Conservation (phyloP, 2,888 invertebrate genomes). For the Trachelus tabidus region DNA sequence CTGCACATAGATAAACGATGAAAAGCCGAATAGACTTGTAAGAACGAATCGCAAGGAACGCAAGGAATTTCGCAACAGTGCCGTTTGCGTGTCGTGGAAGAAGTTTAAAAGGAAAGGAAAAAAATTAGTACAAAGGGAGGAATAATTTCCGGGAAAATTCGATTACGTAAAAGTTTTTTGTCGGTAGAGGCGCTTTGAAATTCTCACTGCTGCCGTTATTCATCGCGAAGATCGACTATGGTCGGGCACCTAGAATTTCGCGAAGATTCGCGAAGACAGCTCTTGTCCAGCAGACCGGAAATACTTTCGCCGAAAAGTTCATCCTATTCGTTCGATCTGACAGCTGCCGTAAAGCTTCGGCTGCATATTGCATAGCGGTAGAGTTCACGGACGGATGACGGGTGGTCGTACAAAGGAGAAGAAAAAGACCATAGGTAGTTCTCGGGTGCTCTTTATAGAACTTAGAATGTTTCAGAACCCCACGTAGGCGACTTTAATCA, state of each 20-base stretch:
- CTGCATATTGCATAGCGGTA: neutral
- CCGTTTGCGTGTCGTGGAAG: neutral
- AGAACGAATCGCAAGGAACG: neutral
- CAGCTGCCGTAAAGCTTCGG: neutral
- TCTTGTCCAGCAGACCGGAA: neutral
- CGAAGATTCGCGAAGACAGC: neutral
- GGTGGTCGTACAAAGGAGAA: neutral
- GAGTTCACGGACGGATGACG: neutral
- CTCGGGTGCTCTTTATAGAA: slow-evolving; percentile 21
- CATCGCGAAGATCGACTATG: neutral
- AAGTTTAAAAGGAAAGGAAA: neutral
- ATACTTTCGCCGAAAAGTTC: neutral
- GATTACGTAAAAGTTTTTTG: neutral
- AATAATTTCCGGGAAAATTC: neutral
- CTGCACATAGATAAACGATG: neutral
- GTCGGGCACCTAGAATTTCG: neutral
- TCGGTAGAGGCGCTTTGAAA: neutral
- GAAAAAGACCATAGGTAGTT: neutral
- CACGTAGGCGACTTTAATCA: neutral
- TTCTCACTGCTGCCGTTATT: neutral
- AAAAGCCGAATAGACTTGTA: neutral
- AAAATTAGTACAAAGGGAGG: neutral
- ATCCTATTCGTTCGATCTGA: neutral
- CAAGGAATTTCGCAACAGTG: neutral
- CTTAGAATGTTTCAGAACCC: slow-evolving; percentile 59